Base-by-base conservation (phyloP, 2,113 vertebrate genomes). In the Neofelis nebulosa region DNA sequence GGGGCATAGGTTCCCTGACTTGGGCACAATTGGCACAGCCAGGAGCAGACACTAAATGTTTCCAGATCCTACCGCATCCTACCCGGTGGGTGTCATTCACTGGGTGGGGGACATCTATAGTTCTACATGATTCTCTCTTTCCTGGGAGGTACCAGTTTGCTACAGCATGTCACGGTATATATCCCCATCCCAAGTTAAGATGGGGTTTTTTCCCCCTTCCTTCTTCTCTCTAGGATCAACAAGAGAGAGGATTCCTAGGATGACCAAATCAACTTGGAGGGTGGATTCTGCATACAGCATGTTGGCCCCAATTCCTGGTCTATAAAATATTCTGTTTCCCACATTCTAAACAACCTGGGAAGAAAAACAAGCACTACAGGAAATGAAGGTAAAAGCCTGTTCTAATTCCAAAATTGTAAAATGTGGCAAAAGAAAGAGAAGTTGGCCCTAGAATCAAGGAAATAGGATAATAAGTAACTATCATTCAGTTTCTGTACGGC, bases 381-480 rank as follows among this genome's bases (percentile, higher is more conserved):
- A 78, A 73, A 38, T 82, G 15, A 50, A 0, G 25, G 14, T 18
- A 76, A 82, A 82, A 82, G 33, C 3, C 38, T 76, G 55, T 29
- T 87, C 48, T 73, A 79, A 97, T 71, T 96, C 65, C 80, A 86
- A n/a, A 89, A 79, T 5, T 61, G 33, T 66, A 65, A 94, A 84
- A 33, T 74, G 21, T 52, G 14, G 41, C 38, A 57, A 85, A 63
- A 57, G 38, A 65, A 57, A 16, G 16, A 31, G n/a, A 82, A 25
- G 31, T 6, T 88, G 90, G 23, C 33, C 82, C 93, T 73, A 84
- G 78, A 84, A 61, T 92, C 29, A 73, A 80, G 55, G 65, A 93
- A 81, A 48, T 4, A 76, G 29, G 55, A 71, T 76, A 74, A 48
- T 33, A 55, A 52, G 74, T 66, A 69, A 88, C 18, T 55, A 45